Conservation (phyloP, 2,113 vertebrate species). For the Peromyscus maniculatus region DNA sequence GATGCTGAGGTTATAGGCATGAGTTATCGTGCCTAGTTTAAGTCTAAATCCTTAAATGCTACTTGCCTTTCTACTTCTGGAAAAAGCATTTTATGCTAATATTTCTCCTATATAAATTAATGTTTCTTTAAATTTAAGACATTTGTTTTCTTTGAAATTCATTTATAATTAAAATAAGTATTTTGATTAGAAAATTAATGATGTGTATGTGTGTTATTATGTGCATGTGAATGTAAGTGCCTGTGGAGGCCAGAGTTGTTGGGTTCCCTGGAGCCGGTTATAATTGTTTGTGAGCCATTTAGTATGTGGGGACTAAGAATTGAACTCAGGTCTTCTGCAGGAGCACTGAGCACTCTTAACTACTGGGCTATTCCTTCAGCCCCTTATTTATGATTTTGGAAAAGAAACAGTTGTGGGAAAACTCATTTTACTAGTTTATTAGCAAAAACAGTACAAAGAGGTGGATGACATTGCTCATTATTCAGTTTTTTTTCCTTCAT, state of each 20-base stretch:
- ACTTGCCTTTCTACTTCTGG: neutral
- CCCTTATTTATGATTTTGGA: neutral
- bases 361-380: neutral
- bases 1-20: neutral
- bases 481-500: constrained; percentile 24
- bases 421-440: neutral
- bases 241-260: neutral
- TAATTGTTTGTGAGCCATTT: too few relatives aligned
- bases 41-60: neutral
- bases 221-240: neutral
- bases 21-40: neutral
- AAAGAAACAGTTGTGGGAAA: neutral
- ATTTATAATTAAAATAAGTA: neutral
- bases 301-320: neutral
- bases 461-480: neutral
- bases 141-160: constrained; percentile 14
- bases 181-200: neutral
- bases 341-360: neutral
- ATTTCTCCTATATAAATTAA: neutral
- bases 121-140: neutral
- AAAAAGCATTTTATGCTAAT: neutral
- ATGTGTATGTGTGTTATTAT: neutral
- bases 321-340: neutral
- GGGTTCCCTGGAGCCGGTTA: neutral
- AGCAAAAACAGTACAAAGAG: neutral